Conservation (phyloP, 2,888 invertebrate species). For the Lasius fuliginosus region DNA sequence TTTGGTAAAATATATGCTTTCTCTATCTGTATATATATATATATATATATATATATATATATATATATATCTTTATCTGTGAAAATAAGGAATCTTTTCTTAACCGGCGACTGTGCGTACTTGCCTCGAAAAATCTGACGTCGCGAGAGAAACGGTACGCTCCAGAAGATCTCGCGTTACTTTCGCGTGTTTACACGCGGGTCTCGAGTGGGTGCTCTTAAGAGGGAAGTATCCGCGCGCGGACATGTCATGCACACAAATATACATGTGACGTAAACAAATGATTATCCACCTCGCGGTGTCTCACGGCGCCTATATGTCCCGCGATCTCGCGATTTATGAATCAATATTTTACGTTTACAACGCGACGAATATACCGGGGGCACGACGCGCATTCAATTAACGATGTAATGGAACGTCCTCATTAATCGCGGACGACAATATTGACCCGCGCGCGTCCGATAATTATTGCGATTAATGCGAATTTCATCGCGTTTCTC, state of each 20-base stretch:
- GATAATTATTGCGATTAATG: constrained; percentile 42
- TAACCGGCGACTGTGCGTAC: background rate
- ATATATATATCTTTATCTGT: background rate
- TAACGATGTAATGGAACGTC: constrained; percentile 33
- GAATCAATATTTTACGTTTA: constrained; percentile 24
- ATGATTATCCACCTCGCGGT: constrained; percentile 19
- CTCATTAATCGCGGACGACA: constrained; percentile 40
- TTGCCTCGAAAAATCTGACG: background rate
- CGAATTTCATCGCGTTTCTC: background rate
- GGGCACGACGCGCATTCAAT: constrained; percentile 1
- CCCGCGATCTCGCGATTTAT: constrained; percentile 44
- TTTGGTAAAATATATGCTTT: background rate
- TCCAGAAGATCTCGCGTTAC: constrained; percentile 71
- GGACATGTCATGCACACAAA: background rate
- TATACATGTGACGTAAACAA: constrained; percentile 20
- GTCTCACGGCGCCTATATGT: background rate
- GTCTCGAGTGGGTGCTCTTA: constrained; percentile 73
- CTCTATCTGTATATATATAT: background rate
- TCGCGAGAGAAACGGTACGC: constrained; percentile 45
- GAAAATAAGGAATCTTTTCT: background rate
- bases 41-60: no score
- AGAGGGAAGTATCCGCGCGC: constrained; percentile 64
- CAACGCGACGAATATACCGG: constrained; percentile 5
- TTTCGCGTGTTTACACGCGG: constrained; percentile 69
- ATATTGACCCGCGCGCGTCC: constrained; percentile 24